Base-by-base conservation (phyloP, 2,888 invertebrate species). In the Liopterus haemorrhoidalis region DNA sequence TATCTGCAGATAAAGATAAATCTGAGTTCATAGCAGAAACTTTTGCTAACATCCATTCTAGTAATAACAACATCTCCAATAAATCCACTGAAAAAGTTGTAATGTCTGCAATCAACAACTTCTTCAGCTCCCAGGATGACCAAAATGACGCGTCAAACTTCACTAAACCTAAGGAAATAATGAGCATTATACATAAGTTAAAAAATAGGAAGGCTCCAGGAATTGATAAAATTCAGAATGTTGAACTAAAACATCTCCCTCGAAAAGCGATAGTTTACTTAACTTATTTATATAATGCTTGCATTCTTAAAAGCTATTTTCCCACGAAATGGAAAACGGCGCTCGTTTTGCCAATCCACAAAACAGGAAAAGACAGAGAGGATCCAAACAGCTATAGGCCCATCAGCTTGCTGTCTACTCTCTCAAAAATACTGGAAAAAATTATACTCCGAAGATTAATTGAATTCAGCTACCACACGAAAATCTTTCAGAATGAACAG, bases 381-480 rank as follows among this genome's bases (percentile, higher is more conserved):
- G 33, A 43, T 5, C 35, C 46, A 2, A 32, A 44, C 31, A 54
- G 38, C 27, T 54, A 52, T 24, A 11, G 52, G 21, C 50, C 49
- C 8, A 54, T 54, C 18, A 51, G 51, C 25, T 40, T 51, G 5
- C 40, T 53, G 1, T 28, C 42, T 6, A 43, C 44, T 11, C 35
- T 52, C 12, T 45, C 50, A 22, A 55, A 57, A 39, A 12, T 54
- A 8, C 38, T 54, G 6, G 57, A 60, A 49, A 49, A 46, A 44
- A 43, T 55, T 8, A 31, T 56, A 14, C 32, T 33, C 35, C 14
- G 21, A 27, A 15, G 43, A 20, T 20, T 43, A 20, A 15, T 8
- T n/a, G 6, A 4, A 3, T 5, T 9, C 8, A 11, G 20, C n/a
- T 22, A 20, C 9, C 20, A 22, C 14, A 19, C 25, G 32, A 35